Percentiles rank a stretch among this genome's conserved stretches.
Conservation (phyloP, 1,140 invertebrate species). For the Bombus ignitus region DNA sequence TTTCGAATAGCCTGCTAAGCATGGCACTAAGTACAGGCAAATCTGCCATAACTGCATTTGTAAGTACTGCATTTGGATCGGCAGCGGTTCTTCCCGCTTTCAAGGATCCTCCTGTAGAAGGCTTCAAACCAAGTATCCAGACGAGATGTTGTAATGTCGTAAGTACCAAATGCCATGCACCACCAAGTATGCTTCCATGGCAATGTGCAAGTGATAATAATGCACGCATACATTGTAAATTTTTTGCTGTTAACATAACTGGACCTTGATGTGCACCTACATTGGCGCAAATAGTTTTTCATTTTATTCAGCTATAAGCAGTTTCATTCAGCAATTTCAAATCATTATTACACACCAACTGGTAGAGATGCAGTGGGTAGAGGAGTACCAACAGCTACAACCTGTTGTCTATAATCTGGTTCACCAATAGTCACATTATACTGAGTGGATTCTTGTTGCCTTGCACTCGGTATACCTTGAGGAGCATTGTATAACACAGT, state of each 20-base stretch:
- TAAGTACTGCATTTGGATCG: slow-evolving; percentile 95
- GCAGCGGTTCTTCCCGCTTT: slow-evolving; percentile 89
- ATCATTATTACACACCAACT: slow-evolving; percentile 83
- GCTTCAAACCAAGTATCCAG: slow-evolving; percentile 98
- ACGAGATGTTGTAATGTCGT: slow-evolving; percentile 98
- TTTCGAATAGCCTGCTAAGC: slow-evolving; percentile 96
- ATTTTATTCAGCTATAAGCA: background rate
- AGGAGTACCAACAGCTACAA: slow-evolving; percentile 96
- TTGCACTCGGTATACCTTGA: slow-evolving; percentile 80
- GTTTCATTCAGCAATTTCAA: background rate
- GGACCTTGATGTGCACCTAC: slow-evolving; percentile 92
- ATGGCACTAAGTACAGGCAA: slow-evolving; percentile 96
- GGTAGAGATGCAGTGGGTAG: slow-evolving; percentile 92
- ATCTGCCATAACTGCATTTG: slow-evolving; percentile 97
- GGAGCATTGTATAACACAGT: slow-evolving; percentile 90
- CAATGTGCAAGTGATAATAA: slow-evolving; percentile 94
- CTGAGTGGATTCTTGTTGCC: slow-evolving; percentile 77
- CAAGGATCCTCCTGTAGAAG: slow-evolving; percentile 94
- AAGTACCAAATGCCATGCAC: slow-evolving; percentile 97
- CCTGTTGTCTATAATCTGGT: slow-evolving; percentile 91
- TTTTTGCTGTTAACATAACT: slow-evolving; percentile 99
- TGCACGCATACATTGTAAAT: slow-evolving; percentile 97
- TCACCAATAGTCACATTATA: slow-evolving; percentile 84
- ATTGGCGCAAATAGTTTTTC: background rate
- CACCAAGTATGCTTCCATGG: slow-evolving; percentile 95